These are phyloP conservation scores for Dendropsophus ebraccatus DNA, from an alignment of 2,113 vertebrate species.

Conservation along the genomic window DNA sequence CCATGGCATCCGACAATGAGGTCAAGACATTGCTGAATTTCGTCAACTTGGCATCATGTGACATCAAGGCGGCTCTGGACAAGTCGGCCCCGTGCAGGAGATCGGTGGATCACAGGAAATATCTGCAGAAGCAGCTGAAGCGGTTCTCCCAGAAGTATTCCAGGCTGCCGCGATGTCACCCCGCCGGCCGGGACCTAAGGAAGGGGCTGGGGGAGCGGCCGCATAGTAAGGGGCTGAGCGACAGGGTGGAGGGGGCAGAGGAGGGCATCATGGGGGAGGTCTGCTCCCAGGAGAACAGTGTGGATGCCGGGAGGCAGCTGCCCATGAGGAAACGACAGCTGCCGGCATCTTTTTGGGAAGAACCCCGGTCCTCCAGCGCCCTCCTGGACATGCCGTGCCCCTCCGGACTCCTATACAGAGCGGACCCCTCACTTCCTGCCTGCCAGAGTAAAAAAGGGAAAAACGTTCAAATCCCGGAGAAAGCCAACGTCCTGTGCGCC, in stretches of 20 bases:
- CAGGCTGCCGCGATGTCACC: conserved; percentile 82
- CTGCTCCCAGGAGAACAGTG: conserved; percentile 64
- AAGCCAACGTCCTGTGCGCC: conserved; percentile 53
- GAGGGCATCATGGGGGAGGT: conserved; percentile 61
- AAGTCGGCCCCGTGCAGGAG: conserved; percentile 95
- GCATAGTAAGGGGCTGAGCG: conserved; percentile 40
- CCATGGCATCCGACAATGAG: conserved; percentile 95
- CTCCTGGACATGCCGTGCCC: conserved; percentile 62
- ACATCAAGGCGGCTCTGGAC: conserved; percentile 97
- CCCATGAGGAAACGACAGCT: conserved; percentile 97
- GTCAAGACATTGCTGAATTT: conserved; percentile 97
- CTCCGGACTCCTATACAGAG: conserved; percentile 60
- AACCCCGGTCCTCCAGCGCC: conserved; percentile 80
- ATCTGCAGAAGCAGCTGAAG: conserved; percentile 96
- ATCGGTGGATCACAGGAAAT: conserved; percentile 96
- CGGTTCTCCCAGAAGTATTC: conserved; percentile 95
- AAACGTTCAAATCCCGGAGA: conserved; percentile 62
- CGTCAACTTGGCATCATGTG: conserved; percentile 95
- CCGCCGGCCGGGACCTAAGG: conserved; percentile 73
- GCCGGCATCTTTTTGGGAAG: conserved; percentile 96
- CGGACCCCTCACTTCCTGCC: conserved; percentile 46
- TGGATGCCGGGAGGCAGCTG: conserved; percentile 77
- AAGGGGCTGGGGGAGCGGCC: conserved; percentile 68
- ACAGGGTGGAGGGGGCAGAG: conserved; percentile 64
- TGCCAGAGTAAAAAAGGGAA: conserved; percentile 77